phyloP scores from a whole-genome alignment of 2,797 vertebrate species.

The Pseudochromis fuscus region DNA sequence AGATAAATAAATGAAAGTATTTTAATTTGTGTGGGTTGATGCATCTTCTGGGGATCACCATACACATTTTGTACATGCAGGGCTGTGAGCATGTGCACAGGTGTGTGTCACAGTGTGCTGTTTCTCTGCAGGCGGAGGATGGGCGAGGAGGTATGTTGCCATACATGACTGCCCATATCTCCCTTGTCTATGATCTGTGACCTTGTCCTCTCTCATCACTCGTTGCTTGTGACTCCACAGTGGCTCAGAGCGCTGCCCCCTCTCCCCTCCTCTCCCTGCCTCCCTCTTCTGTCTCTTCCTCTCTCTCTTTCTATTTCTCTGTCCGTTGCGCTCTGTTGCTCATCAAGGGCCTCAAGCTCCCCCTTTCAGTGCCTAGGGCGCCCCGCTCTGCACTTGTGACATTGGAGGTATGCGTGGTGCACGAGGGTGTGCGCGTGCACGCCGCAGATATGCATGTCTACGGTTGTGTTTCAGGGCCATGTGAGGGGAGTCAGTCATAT shows the following conservation, averaged over 20 bases:
- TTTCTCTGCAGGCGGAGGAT: conserved; percentile 28
- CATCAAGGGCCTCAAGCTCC: conserved; percentile 70
- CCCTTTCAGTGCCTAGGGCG: conserved; percentile 63
- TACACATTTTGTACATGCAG: conserved; percentile 6
- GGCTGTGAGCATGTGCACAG: conserved; percentile 21
- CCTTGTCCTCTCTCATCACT: conserved; percentile 81
- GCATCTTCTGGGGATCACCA: conserved; percentile 19
- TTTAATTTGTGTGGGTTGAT: conserved; percentile 39
- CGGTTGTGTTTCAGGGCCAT: conserved; percentile 54
- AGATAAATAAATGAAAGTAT: conserved; percentile 44
- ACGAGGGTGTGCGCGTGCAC: neutral
- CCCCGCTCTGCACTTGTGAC: conserved; percentile 70
- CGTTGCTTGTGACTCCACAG: conserved; percentile 66
- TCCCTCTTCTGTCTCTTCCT: conserved; percentile 12
- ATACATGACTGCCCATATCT: conserved; percentile 73
- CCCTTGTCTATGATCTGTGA: conserved; percentile 76
- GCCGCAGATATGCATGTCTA: neutral
- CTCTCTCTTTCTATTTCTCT: conserved; percentile 33
- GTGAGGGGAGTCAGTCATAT: conserved; percentile 58
- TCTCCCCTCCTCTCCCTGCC: neutral
- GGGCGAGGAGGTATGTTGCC: conserved; percentile 57
- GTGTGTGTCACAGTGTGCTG: conserved; percentile 44
- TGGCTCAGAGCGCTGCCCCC: conserved; percentile 67
- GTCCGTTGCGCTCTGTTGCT: conserved; percentile 72
- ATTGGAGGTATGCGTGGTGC: conserved; percentile 61